Evolutionary conservation across 2,113 vertebrate genomes (phyloP).

Genomic region (Falcunculus frontatus): DNA sequence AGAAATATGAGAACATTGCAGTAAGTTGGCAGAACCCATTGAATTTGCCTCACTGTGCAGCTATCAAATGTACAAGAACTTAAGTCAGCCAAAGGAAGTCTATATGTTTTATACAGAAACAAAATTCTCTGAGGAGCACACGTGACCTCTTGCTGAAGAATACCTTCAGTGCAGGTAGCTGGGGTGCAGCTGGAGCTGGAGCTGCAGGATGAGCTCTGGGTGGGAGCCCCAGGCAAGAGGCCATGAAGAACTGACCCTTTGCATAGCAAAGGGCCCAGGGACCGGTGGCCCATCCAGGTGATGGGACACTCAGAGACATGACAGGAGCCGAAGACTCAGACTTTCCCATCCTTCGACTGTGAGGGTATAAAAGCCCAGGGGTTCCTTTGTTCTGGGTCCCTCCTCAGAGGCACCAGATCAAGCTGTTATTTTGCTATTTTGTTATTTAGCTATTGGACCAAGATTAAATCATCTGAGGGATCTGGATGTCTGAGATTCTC

Average conservation of each 20-base stretch:
- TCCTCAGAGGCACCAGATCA: neutral
- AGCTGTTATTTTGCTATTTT: neutral
- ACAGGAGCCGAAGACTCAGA: neutral
- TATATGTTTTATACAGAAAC: neutral
- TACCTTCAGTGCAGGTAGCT: neutral
- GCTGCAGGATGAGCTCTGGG: neutral
- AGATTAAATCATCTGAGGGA: neutral
- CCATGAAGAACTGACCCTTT: rapidly evolving
- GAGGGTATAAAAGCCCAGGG: neutral
- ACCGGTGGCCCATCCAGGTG: neutral
- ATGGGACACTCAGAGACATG: rapidly evolving
- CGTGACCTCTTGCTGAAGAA: neutral
- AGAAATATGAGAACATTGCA: neutral
- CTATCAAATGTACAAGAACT: neutral
- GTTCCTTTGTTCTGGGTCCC: neutral
- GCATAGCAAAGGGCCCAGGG: rapidly evolving
- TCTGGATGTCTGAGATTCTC: neutral
- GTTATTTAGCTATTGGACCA: neutral
- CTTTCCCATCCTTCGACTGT: neutral
- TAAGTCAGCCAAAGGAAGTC: neutral
- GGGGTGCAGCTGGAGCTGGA: rapidly evolving
- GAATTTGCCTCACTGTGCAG: neutral
- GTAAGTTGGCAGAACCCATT: neutral
- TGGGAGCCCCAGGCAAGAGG: too few species aligned
- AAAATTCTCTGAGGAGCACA: neutral